Evolutionary conservation across 2,113 vertebrate species (phyloP).

Genomic region (Etheostoma cragini): DNA sequence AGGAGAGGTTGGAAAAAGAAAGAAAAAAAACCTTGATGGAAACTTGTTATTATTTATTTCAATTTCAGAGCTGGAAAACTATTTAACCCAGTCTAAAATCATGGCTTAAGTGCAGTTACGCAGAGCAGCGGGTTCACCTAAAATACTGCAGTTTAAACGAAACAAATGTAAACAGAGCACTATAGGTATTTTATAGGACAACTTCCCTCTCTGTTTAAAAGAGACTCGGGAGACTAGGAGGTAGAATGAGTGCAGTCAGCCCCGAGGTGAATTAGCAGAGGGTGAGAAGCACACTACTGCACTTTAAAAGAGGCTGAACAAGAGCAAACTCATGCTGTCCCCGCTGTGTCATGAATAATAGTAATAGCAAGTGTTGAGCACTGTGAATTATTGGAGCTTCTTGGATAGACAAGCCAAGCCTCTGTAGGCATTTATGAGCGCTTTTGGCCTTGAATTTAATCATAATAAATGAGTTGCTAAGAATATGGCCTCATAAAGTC

Average conservation of each 20-base stretch:
- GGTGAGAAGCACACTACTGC: conserved; percentile 57
- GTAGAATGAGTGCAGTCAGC: conserved; percentile 42
- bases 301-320: conserved; percentile 53
- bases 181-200: conserved; percentile 27
- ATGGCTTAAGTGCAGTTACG: neutral
- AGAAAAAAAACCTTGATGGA: neutral
- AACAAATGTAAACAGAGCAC: conserved; percentile 21
- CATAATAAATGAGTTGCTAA: conserved; percentile 36
- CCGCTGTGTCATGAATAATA: conserved; percentile 30
- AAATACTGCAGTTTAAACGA: conserved; percentile 35
- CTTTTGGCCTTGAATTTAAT: conserved; percentile 32
- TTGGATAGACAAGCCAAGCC: conserved; percentile 17
- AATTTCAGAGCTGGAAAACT: conserved; percentile 26
- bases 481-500: conserved; percentile 38
- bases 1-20: conserved; percentile 11
- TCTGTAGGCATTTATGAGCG: conserved; percentile 39
- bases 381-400: conserved; percentile 47
- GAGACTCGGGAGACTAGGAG: conserved; percentile 43
- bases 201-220: conserved; percentile 42
- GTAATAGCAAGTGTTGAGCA: conserved; percentile 16
- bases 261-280: conserved; percentile 50
- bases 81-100: neutral
- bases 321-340: conserved; percentile 40
- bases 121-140: neutral
- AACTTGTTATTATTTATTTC: neutral